Conservation (phyloP, 1,140 invertebrate species). For the Neodiprion fabricii region DNA sequence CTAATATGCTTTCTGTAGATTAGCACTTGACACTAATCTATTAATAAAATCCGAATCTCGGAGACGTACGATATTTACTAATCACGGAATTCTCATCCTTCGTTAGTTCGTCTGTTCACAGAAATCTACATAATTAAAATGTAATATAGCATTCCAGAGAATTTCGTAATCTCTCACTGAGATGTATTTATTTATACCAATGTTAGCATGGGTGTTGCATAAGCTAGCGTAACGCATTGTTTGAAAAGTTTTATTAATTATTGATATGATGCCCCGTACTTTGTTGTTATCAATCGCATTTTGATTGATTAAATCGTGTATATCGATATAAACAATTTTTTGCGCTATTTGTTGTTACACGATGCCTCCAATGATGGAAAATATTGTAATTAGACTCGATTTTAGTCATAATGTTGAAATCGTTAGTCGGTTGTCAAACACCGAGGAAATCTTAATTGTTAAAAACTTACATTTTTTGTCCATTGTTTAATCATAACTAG, state of each 20-base stretch:
- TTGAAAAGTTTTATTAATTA: neutral
- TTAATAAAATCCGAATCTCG: neutral
- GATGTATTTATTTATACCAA: neutral
- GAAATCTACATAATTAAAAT: neutral
- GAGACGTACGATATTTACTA: neutral
- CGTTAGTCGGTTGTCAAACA: too few species aligned
- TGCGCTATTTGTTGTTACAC: too few species aligned
- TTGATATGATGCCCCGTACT: neutral
- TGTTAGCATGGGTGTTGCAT: too few species aligned
- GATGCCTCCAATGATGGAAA: too few species aligned
- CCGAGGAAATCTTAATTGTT: too few species aligned
- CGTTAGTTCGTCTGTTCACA: neutral
- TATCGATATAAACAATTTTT: neutral
- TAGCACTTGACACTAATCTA: neutral
- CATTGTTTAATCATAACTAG: too few species aligned
- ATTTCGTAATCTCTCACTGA: neutral
- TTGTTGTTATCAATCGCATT: neutral
- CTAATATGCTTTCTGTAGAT: neutral
- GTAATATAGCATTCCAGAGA: constrained; percentile 1
- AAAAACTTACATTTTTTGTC: too few species aligned
- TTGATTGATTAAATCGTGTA: neutral
- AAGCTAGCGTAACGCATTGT: too few species aligned
- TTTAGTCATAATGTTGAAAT: too few species aligned
- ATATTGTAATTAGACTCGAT: too few species aligned
- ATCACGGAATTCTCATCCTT: neutral